A percentile compares a stretch with the other conserved stretches of the same genome.
Evolutionary conservation across 1,140 invertebrate species (phyloP).

Genomic region (Lucilia sericata): DNA sequence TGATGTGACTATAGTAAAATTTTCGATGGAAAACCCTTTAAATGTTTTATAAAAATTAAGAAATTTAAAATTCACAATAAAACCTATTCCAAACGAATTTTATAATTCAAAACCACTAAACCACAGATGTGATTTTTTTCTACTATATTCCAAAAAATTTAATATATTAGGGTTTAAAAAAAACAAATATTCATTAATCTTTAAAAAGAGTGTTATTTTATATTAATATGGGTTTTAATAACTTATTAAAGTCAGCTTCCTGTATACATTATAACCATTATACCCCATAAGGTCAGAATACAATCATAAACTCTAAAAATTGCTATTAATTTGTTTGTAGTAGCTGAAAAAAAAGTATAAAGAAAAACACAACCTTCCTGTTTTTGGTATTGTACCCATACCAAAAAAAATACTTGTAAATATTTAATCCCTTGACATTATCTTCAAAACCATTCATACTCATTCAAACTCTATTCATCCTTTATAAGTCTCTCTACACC

Average conservation of each 20-base stretch:
- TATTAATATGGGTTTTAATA: constrained; percentile 20
- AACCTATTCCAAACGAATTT: too few species aligned
- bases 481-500: neutral
- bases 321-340: constrained; percentile 31
- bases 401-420: constrained; percentile 22
- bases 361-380: neutral
- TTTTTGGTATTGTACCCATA: neutral
- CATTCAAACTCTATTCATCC: neutral
- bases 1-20: too few species aligned
- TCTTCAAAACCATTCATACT: constrained; percentile 29
- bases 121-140: too few species aligned
- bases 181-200: too few species aligned
- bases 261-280: neutral
- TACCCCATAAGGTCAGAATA: constrained; percentile 18
- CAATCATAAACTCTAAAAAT: constrained; percentile 37
- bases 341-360: neutral
- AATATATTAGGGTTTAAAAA: too few species aligned
- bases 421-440: constrained; percentile 40
- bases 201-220: too few species aligned
- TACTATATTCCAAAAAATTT: too few species aligned
- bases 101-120: too few species aligned
- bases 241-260: constrained; percentile 28
- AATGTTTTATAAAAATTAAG: too few species aligned
- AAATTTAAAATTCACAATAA: too few species aligned
- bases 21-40: too few species aligned